Conservation (phyloP, 2,888 invertebrate species). For the Zaprionus lineosus region DNA sequence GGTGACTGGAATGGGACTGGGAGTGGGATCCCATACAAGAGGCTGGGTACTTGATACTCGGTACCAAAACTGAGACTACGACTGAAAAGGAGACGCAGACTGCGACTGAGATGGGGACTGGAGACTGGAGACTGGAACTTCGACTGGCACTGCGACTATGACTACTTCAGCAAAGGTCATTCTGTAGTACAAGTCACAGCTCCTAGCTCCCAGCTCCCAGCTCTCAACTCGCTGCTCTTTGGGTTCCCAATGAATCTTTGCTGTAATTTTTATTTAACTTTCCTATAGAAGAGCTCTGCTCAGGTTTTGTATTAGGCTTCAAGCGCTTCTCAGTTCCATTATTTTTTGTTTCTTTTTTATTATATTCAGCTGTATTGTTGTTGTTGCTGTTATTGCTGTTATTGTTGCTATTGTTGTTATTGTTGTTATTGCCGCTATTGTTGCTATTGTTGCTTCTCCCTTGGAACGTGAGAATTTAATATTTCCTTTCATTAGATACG, state of each 20-base stretch:
- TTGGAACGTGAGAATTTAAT: constrained; percentile 76
- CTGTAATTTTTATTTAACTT: constrained; percentile 75
- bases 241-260: constrained; percentile 36
- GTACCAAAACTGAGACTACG: too few relatives aligned
- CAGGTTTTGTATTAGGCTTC: constrained; percentile 52
- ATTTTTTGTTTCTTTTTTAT: not conserved
- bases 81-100: constrained; percentile 9
- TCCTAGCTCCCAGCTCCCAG: constrained; percentile 24
- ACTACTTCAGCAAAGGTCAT: constrained; percentile 68
- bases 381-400: constrained; percentile 22
- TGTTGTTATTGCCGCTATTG: constrained; percentile 33
- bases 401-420: constrained; percentile 34
- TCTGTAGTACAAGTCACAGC: constrained; percentile 35
- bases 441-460: constrained; percentile 41
- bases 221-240: constrained; percentile 19
- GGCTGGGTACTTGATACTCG: too few relatives aligned
- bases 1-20: too few relatives aligned
- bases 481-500: constrained; percentile 76
- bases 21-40: too few relatives aligned
- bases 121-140: constrained; percentile 11
- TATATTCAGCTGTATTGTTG: not conserved
- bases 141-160: constrained; percentile 15
- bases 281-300: constrained; percentile 58
- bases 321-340: constrained; percentile 43
- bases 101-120: too few relatives aligned